Base-by-base conservation (phyloP, 2,797 vertebrate genomes). In the Gobio occitaniae region DNA sequence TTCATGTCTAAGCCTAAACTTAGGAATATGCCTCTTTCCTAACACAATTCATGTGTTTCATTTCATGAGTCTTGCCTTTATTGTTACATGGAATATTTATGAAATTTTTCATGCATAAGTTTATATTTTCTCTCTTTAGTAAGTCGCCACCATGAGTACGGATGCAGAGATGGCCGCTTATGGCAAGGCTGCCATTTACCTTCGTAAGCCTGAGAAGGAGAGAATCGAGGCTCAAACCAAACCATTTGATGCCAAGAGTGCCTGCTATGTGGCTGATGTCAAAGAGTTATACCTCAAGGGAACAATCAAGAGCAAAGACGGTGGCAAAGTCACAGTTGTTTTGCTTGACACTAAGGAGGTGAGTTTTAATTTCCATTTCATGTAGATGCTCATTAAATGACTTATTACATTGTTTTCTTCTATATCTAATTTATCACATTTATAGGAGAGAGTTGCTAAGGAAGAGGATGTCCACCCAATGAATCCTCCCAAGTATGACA, bases 401-500 rank as follows among this genome's bases (percentile, higher is more conserved):
- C 32, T 32, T 32, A 3, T 78, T 44, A 44, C 10, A 44, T 15
- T 32, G 9, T 25, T 21, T 56, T 21, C 3, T 76, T 12, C 41
- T n/a, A 63, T n/a, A 61, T 74, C 6, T 32, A 1, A 15, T 48
- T 4, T 1, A 48, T 38, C 4, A 25, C 19, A 48, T 63, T 15
- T 2, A 15, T 41, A 87, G 86, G 86, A 87, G 6, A 75, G 6
- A 80, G n/a, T 36, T 13, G 89, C 61, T 66, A 90, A 89, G 36
- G 89, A 90, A 6, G 83, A 69, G 0, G 89, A 90, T 2, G 54
- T 90, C 48, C 36, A 59, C n/a, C 87, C 95, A 84, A 96, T 95
- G 96, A 96, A 96, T 48, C 95, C 95, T 52, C 95, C 96, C 50
- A 96, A 96, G 74, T 96, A 80, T 0, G 96, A 96, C 25, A 96